Percentiles rank a stretch among this genome's conserved stretches.
Evolutionary conservation across 2,113 vertebrate genomes (phyloP).

Genomic region (Nothocercus julius): DNA sequence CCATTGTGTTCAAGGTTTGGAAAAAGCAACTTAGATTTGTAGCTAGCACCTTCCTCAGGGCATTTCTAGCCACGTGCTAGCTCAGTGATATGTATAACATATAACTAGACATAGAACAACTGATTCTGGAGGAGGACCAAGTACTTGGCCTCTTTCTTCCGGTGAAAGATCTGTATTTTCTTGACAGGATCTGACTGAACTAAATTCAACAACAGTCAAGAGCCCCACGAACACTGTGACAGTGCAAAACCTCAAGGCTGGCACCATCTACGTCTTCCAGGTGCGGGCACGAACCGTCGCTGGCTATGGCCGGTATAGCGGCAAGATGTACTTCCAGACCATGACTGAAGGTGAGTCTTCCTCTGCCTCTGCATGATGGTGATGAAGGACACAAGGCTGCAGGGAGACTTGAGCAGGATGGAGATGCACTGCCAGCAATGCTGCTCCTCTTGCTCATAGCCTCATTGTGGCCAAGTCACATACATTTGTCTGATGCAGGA

Average conservation of each 20-base stretch:
- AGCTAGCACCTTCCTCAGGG: neutral
- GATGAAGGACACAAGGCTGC: neutral
- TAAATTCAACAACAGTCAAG: slow-evolving; percentile 89
- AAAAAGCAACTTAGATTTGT: neutral
- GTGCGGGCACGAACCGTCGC: slow-evolving; percentile 95
- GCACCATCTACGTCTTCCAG: slow-evolving; percentile 96
- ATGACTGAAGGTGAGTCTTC: slow-evolving; percentile 91
- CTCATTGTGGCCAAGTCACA: neutral
- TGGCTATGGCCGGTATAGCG: slow-evolving; percentile 93
- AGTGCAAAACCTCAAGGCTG: slow-evolving; percentile 87
- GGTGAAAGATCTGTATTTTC: neutral
- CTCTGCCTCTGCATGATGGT: neutral
- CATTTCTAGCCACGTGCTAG: neutral
- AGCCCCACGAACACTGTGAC: slow-evolving; percentile 94
- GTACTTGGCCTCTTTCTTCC: neutral
- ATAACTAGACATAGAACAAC: accelerated
- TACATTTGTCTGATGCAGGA: neutral
- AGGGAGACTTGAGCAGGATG: neutral
- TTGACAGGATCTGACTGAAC: slow-evolving; percentile 86
- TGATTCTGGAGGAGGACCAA: neutral
- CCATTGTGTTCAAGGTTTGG: neutral
- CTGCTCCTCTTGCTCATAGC: neutral
- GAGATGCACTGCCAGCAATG: neutral
- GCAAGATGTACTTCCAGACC: slow-evolving; percentile 98
- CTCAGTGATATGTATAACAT: no score